phyloP scores from a whole-genome alignment of 2,113 vertebrate species.

The Bufo gargarizans region DNA sequence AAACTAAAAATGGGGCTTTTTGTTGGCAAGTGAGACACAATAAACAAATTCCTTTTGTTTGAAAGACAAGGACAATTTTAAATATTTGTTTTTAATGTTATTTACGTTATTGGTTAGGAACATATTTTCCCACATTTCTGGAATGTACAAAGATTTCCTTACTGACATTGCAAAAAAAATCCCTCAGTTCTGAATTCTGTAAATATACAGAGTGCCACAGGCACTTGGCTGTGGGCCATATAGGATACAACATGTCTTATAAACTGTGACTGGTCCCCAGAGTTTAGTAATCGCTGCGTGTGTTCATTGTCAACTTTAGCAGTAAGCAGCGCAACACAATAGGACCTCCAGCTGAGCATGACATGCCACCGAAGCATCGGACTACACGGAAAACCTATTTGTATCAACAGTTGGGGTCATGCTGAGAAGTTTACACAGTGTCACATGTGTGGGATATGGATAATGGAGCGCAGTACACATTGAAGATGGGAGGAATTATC shows the following conservation, averaged over 20 bases:
- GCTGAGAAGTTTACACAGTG: slow-evolving; percentile 75
- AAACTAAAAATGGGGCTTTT: background rate
- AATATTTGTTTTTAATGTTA: background rate
- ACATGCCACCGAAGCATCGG: slow-evolving; percentile 80
- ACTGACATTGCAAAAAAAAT: slow-evolving; percentile 62
- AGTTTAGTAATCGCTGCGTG: slow-evolving; percentile 73
- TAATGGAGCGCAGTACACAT: background rate
- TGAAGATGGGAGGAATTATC: slow-evolving; percentile 24
- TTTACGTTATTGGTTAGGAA: background rate
- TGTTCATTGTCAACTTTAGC: slow-evolving; percentile 82
- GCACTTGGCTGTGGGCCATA: slow-evolving; percentile 71
- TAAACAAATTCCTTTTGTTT: background rate
- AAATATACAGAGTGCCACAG: slow-evolving; percentile 59
- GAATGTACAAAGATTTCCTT: slow-evolving; percentile 48
- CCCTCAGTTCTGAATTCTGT: slow-evolving; percentile 69
- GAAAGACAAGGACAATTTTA: background rate
- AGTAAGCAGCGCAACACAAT: slow-evolving; percentile 83
- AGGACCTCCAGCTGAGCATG: slow-evolving; percentile 88
- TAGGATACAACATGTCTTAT: slow-evolving; percentile 74
- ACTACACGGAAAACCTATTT: slow-evolving; percentile 88
- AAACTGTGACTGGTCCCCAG: slow-evolving; percentile 72
- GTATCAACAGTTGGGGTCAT: slow-evolving; percentile 83
- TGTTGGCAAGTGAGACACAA: background rate
- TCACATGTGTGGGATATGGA: slow-evolving; percentile 64
- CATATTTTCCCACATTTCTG: slow-evolving; percentile 17